These are phyloP conservation scores for Protonibea diacanthus DNA, from an alignment of 2,797 vertebrate genomes.

Conservation along the genomic window DNA sequence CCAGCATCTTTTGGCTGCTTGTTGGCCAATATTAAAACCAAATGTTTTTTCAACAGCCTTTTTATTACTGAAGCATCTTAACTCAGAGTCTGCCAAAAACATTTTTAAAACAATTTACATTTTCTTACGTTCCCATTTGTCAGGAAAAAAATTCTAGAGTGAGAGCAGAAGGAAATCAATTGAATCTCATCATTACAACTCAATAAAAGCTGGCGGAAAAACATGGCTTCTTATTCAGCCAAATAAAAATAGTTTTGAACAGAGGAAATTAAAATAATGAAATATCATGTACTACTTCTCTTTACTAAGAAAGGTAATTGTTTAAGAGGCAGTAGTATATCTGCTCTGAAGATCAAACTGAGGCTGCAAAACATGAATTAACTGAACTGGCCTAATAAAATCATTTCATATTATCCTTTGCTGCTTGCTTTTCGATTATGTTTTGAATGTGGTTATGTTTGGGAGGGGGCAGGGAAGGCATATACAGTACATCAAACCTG, in stretches of 20 bases:
- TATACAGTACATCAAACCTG: conserved; percentile 50
- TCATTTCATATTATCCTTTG: conserved; percentile 34
- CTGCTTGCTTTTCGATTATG: conserved; percentile 36
- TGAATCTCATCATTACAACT: conserved; percentile 67
- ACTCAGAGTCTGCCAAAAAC: conserved; percentile 41
- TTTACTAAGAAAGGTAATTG: conserved; percentile 52
- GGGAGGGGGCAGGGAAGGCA: conserved; percentile 19
- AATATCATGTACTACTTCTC: conserved; percentile 54
- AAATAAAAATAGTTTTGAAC: conserved; percentile 46
- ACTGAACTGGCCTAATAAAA: conserved; percentile 46
- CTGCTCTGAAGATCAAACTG: conserved; percentile 57
- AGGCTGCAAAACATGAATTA: conserved; percentile 38
- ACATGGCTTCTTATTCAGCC: conserved; percentile 43
- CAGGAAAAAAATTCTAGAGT: conserved; percentile 43
- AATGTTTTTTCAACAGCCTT: conserved; percentile 41
- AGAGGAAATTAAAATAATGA: conserved; percentile 56
- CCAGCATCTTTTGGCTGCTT: conserved; percentile 23
- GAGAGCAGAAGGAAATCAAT: conserved; percentile 66
- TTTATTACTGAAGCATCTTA: conserved; percentile 44
- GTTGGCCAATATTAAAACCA: conserved; percentile 31
- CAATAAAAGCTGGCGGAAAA: conserved; percentile 68
- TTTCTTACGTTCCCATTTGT: conserved; percentile 49
- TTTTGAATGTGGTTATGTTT: conserved; percentile 34
- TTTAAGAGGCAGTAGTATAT: conserved; percentile 64
- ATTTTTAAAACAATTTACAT: conserved; percentile 42